phyloP scores from a whole-genome alignment of 2,113 vertebrate species.

The Chamaetylas fuelleborni region DNA sequence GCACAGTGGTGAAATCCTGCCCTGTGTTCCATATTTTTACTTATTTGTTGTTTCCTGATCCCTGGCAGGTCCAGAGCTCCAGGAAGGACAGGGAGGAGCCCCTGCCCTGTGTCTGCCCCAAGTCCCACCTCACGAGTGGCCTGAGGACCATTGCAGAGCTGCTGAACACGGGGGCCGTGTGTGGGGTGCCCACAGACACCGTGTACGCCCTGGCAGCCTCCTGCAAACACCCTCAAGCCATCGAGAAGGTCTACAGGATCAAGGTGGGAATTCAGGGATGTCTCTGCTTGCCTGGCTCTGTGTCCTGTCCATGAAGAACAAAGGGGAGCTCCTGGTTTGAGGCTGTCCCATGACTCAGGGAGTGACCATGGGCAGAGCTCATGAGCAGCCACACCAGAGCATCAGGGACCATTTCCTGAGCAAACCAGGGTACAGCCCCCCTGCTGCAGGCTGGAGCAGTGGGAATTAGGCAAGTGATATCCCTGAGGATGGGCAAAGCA shows the following conservation, averaged over 20 bases:
- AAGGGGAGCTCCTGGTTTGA: background rate
- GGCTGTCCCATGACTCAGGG: background rate
- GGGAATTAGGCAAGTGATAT: background rate
- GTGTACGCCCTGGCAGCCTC: constrained; percentile 89
- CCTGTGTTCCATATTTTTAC: background rate
- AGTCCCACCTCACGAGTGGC: constrained; percentile 79
- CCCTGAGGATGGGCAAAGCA: background rate
- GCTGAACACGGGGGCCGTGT: constrained; percentile 78
- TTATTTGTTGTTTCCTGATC: background rate
- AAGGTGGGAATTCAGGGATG: constrained; percentile 71
- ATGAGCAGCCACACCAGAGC: background rate
- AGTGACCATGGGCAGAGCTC: rapidly evolving
- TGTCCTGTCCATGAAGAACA: background rate
- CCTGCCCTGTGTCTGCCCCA: constrained; percentile 69
- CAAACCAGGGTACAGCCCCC: background rate
- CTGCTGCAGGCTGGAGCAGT: background rate
- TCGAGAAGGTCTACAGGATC: constrained; percentile 87
- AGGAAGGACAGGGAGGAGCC: background rate
- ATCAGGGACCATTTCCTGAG: background rate
- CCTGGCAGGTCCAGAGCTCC: constrained; percentile 20
- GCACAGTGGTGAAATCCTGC: background rate
- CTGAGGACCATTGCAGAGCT: constrained; percentile 77
- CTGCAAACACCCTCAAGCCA: constrained; percentile 85
- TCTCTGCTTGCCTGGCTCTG: background rate
- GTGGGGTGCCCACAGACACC: constrained; percentile 87